Conservation (phyloP, 2,888 invertebrate genomes). For the Xestia xanthographa region DNA sequence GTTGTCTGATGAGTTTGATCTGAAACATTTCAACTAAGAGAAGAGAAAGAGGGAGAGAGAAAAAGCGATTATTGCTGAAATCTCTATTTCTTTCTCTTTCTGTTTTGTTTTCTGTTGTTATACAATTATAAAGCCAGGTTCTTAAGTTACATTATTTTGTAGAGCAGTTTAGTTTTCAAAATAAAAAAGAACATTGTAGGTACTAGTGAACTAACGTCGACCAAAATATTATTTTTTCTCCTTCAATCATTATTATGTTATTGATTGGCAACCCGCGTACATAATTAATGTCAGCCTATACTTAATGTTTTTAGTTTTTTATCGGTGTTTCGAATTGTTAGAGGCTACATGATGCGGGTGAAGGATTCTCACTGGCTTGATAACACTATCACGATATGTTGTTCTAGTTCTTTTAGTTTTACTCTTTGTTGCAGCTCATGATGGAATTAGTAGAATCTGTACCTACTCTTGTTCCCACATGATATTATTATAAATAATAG, state of each 20-base stretch:
- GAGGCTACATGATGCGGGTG: background rate
- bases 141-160: background rate
- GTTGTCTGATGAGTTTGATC: background rate
- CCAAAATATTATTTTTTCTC: background rate
- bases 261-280: background rate
- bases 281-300: background rate
- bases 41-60: background rate
- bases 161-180: background rate
- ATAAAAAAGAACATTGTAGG: background rate
- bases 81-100: background rate
- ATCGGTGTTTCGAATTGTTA: background rate
- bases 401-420: background rate
- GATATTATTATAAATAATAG: no score
- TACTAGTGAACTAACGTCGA: background rate
- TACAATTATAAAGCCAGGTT: background rate
- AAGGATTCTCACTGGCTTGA: background rate
- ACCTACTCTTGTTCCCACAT: background rate
- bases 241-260: background rate
- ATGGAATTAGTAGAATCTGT: background rate
- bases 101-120: background rate
- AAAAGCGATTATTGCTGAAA: background rate
- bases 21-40: background rate
- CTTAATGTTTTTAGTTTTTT: background rate
- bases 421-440: background rate
- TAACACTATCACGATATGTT: background rate